Evolutionary conservation across 2,888 invertebrate species (phyloP).

Genomic region (Stegana nigrithorax): DNA sequence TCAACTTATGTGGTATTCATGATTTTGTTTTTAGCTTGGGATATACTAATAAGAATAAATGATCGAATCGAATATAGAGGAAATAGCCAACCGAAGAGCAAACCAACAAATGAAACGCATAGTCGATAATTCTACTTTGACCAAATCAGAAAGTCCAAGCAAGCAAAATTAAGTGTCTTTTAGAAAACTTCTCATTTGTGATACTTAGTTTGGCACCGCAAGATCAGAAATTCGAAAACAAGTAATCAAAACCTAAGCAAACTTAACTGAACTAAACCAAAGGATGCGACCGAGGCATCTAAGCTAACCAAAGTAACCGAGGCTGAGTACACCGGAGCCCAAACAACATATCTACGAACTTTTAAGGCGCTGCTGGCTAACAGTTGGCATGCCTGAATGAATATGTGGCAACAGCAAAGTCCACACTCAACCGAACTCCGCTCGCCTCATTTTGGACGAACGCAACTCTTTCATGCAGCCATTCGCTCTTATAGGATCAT

Average conservation of each 20-base stretch:
- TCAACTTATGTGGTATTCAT: conserved; percentile 36
- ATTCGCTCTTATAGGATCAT: neutral
- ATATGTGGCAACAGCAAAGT: conserved; percentile 10
- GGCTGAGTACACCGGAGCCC: conserved; percentile 5
- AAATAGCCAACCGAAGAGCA: neutral
- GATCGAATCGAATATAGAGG: conserved; percentile 18
- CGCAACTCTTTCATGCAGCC: neutral
- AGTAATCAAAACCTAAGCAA: neutral
- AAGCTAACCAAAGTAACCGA: conserved; percentile 2
- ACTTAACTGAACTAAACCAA: neutral
- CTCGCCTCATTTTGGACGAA: neutral
- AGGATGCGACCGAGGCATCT: neutral
- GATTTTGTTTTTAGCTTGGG: conserved; percentile 53
- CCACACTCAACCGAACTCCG: conserved; percentile 26
- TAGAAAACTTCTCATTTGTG: too few species aligned
- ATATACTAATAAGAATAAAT: conserved; percentile 44
- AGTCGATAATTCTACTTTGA: conserved; percentile 45
- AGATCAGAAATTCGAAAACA: neutral
- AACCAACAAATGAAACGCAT: conserved; percentile 1
- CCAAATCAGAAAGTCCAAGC: conserved; percentile 28
- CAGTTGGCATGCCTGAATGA: neutral
- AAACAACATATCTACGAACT: conserved; percentile 53
- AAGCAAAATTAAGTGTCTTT: too few species aligned
- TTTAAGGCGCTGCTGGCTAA: conserved; percentile 16
- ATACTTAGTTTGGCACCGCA: too few species aligned